Evolutionary conservation across 2,888 invertebrate species (phyloP).

Genomic region (Coremacera marginata): DNA sequence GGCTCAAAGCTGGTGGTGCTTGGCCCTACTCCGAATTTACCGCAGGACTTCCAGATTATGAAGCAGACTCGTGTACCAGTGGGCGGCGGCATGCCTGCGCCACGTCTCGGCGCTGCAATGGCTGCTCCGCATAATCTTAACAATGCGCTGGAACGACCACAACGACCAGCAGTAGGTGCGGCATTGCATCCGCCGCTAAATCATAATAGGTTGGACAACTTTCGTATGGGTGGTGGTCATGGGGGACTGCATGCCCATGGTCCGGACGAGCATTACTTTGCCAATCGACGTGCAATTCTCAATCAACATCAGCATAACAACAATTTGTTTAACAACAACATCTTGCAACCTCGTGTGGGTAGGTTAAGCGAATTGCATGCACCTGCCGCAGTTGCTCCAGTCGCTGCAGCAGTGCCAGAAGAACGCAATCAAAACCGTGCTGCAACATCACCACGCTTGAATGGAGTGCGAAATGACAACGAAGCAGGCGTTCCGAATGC

Average conservation of each 20-base stretch:
- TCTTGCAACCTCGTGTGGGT: constrained; percentile 61
- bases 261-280: constrained; percentile 62
- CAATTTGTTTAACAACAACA: constrained; percentile 59
- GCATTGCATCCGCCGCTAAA: constrained; percentile 51
- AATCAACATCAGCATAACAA: constrained; percentile 61
- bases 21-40: constrained; percentile 66
- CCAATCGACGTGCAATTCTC: constrained; percentile 63
- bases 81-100: constrained; percentile 53
- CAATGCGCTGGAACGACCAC: constrained; percentile 45
- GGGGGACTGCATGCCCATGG: constrained; percentile 50
- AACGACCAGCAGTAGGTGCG: constrained; percentile 42
- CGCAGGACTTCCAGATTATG: constrained; percentile 68
- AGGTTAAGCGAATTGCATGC: constrained; percentile 59
- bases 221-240: constrained; percentile 56
- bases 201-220: constrained; percentile 51
- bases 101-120: constrained; percentile 46
- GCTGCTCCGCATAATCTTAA: constrained; percentile 45
- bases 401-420: constrained; percentile 42
- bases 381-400: constrained; percentile 15
- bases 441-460: constrained; percentile 48
- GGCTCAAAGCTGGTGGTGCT: constrained; percentile 84
- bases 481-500: constrained; percentile 44
- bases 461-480: constrained; percentile 52
- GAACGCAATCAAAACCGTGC: constrained; percentile 56
- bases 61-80: constrained; percentile 64